Evolutionary conservation across 2,797 vertebrate species (phyloP), one percentile per base, ranked within the genome.

Genomic region (Eulemur rubriventer): DNA sequence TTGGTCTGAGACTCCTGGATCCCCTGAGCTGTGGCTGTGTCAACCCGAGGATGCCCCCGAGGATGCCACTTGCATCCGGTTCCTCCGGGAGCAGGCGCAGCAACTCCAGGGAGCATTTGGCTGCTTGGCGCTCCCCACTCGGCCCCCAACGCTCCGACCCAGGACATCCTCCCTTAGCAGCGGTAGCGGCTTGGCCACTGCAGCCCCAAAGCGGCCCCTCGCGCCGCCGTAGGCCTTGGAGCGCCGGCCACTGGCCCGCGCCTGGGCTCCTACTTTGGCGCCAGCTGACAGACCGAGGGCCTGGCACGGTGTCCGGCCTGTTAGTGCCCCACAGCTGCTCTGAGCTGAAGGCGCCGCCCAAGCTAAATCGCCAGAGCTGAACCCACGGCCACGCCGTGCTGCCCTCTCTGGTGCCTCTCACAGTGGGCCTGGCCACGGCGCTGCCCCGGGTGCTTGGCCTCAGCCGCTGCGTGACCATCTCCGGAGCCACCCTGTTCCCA

Each of bases 1-100:
- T 99, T 99, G 99, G 99, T 99, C 98, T 99, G 99, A 99, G 99
- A 99, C 98, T 99, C 98, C 99, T 99, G 73, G 99, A 99, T 98
- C 99, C 99, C 95, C 99, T 99, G 87, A 99, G 99, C 98, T 98
- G 99, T 88, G 99, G 99, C 98, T 99, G 99, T 98, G 99, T 99
- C 97, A 99, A 99, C 99, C 43, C 43, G 43, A 8, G 43, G 43
- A 8, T 43, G 43, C 43, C 43, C 99, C 99, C 97, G 99, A 99
- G 91, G 99, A 99, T 89, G 99, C 99, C n/a, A 99, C 99, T 97
- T 99, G 99, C 97, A 99, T 99, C 89, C 99, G 99, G 98, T 99
- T 99, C 97, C 99, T 99, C 97, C 99, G 99, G 98, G 99, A 99
- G 98, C 99, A 99, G 20, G 99, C 99, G 82, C 99, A 99, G 89